These are phyloP conservation scores for Paratrypauchen microcephalus DNA, from an alignment of 2,797 vertebrate species.

Conservation along the genomic window DNA sequence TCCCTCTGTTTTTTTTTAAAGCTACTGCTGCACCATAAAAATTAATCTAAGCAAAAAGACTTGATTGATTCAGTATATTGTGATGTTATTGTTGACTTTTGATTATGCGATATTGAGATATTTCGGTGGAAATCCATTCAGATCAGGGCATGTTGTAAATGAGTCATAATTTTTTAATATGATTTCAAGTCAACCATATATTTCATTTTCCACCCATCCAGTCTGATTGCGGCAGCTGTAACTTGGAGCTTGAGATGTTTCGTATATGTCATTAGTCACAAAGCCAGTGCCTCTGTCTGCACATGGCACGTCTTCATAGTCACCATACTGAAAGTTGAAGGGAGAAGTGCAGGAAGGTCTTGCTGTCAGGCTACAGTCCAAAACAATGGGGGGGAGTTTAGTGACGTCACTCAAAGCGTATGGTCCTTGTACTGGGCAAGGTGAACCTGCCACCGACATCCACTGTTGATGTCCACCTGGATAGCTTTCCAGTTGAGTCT, in stretches of 20 bases:
- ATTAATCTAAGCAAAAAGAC: no score
- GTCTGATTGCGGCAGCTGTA: conserved; percentile 72
- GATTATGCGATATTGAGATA: no score
- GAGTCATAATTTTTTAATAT: conserved; percentile 9
- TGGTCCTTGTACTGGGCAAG: conserved; percentile 76
- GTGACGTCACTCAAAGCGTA: conserved; percentile 79
- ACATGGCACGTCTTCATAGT: conserved; percentile 78
- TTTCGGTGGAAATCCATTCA: neutral
- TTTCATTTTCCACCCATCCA: conserved; percentile 89
- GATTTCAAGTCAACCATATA: conserved; percentile 73
- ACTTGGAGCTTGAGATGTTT: conserved; percentile 74
- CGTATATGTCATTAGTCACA: conserved; percentile 94
- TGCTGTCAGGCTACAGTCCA: conserved; percentile 76
- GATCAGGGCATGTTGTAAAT: neutral
- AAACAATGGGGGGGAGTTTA: conserved; percentile 77
- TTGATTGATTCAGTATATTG: no score
- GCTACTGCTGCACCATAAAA: no score
- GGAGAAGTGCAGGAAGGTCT: conserved; percentile 59
- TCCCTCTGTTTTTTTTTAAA: no score
- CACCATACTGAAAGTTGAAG: conserved; percentile 63
- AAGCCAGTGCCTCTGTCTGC: conserved; percentile 82
- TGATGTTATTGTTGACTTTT: no score
- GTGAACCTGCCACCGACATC: conserved; percentile 60
- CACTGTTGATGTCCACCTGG: conserved; percentile 72
- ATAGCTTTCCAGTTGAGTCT: conserved; percentile 56